These are phyloP conservation scores for Cancer borealis DNA, from an alignment of 2,888 invertebrate genomes.

Conservation along the genomic window DNA sequence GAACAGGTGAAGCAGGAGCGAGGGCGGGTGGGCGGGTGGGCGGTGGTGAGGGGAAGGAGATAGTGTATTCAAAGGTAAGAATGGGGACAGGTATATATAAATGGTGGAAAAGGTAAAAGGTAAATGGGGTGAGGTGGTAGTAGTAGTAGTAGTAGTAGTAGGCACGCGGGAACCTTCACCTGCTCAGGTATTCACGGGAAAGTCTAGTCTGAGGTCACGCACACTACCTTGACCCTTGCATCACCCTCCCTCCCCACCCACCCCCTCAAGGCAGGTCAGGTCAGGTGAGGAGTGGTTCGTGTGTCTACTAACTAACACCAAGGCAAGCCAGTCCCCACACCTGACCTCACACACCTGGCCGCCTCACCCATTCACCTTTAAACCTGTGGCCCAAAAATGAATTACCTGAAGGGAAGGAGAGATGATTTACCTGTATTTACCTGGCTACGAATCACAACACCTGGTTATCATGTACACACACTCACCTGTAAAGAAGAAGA, in stretches of 20 bases:
- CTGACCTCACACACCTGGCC: too few species aligned
- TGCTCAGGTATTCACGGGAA: constrained; percentile 7
- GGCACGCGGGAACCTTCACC: constrained; percentile 18
- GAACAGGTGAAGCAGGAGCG: not conserved
- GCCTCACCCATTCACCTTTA: not conserved
- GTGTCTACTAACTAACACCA: not conserved
- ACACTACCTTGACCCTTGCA: constrained; percentile 11
- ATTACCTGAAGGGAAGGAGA: not conserved
- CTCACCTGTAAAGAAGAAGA: not conserved
- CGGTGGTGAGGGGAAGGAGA: not conserved
- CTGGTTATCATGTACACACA: not conserved
- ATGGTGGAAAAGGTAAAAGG: not conserved
- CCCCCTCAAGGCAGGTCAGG: not conserved
- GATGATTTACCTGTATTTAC: not conserved
- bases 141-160: not conserved
- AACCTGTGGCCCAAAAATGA: not conserved
- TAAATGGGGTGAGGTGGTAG: not conserved
- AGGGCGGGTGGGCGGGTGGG: not conserved
- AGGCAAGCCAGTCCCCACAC: not conserved
- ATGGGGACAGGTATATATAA: not conserved
- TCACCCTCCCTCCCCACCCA: not conserved
- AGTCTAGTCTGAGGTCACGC: not conserved
- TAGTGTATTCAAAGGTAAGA: not conserved
- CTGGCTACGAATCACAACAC: not conserved
- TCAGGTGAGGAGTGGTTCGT: not conserved